phyloP scores from a whole-genome alignment of 1,140 invertebrate species.

The Forficula auricularia region DNA sequence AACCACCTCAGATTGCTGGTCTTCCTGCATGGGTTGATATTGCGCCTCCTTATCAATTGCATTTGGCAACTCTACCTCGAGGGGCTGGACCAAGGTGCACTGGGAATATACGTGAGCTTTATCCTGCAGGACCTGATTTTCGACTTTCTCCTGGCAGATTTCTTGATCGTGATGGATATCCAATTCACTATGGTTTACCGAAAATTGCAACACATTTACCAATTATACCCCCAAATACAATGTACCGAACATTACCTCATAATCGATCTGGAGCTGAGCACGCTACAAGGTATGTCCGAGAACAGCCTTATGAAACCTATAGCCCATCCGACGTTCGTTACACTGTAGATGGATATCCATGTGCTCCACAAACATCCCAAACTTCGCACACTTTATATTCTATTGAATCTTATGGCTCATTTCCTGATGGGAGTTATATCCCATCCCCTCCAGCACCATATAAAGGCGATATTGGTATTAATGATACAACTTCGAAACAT shows the following conservation, averaged over 20 bases:
- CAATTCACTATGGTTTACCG: constrained; percentile 58
- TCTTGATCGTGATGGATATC: constrained; percentile 56
- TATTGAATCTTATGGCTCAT: constrained; percentile 22
- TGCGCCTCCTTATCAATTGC: constrained; percentile 4
- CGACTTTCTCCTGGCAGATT: constrained; percentile 46
- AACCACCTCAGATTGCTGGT: not conserved
- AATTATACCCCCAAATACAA: constrained; percentile 15
- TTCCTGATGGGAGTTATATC: constrained; percentile 38
- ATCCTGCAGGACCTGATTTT: constrained; percentile 32
- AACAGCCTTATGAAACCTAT: constrained; percentile 33
- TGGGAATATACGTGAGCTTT: constrained; percentile 33
- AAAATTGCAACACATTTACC: constrained; percentile 35
- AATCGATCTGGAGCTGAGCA: constrained; percentile 35
- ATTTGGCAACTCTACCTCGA: constrained; percentile 29
- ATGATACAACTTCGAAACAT: not conserved
- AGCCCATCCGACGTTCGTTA: constrained; percentile 45
- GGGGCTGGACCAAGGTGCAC: constrained; percentile 19
- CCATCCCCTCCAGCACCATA: constrained; percentile 42
- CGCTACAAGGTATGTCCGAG: constrained; percentile 15
- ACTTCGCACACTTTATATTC: constrained; percentile 20
- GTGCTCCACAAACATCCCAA: constrained; percentile 20
- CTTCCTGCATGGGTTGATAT: constrained; percentile 1
- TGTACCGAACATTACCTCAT: constrained; percentile 51
- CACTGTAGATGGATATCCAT: constrained; percentile 60
- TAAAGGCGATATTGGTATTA: constrained; percentile 9